Percentiles rank a stretch among this genome's conserved stretches.
Conservation (phyloP, 2,113 vertebrate genomes). For the Pan troglodytes region NHGRI_mPanTro3-v2.1_pri NC_072417.2:30059001-30059500, state of each 20-base stretch:
- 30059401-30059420: background rate
- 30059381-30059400: background rate
- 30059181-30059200: background rate
- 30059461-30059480: background rate
- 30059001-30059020: background rate
- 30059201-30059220: background rate
- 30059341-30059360: background rate
- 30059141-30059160: background rate
- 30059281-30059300: background rate
- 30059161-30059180: background rate
- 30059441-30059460: background rate
- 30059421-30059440: background rate
- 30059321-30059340: background rate
- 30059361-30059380: background rate
- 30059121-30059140: background rate
- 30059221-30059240: background rate
- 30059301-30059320: background rate
- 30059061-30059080: background rate
- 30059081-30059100: background rate
- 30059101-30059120: background rate
- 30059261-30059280: background rate
- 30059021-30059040: background rate
- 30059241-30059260: background rate
- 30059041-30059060: background rate
- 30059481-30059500: background rate